Conservation (phyloP, 2,113 vertebrate species). For the Asarcornis scutulata region DNA sequence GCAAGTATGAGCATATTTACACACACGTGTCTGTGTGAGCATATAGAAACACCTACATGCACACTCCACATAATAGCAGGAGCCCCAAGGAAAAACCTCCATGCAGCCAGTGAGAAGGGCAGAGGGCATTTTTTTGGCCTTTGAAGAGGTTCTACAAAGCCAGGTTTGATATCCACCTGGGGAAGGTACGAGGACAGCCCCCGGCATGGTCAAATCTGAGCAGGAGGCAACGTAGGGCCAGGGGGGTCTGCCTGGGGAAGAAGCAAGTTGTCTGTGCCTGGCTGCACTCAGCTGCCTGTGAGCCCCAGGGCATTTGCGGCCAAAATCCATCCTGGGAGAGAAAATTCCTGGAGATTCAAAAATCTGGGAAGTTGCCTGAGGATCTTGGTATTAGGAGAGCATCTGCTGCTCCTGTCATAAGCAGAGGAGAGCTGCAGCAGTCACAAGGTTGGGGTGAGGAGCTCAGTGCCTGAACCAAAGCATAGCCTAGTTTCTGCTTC, state of each 20-base stretch:
- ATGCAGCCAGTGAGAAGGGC: background rate
- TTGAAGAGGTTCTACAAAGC: background rate
- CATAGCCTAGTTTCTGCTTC: background rate
- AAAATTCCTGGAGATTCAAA: background rate
- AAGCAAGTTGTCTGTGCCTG: background rate
- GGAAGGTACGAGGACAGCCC: background rate
- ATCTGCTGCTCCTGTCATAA: background rate
- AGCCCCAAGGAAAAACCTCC: background rate
- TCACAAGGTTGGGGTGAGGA: background rate
- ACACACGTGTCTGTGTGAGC: no score
- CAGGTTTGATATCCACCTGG: background rate
- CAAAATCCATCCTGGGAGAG: background rate
- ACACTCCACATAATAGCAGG: background rate
- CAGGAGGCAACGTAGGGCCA: background rate
- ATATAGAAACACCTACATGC: background rate
- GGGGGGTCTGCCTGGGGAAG: background rate
- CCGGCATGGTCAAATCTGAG: background rate
- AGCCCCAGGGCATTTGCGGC: background rate
- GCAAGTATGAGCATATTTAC: background rate
- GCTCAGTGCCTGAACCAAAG: fast-evolving
- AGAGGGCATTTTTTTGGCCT: background rate
- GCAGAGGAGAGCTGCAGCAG: background rate
- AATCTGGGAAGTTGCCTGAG: background rate
- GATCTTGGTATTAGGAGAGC: background rate
- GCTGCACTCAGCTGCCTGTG: background rate